A percentile compares a stretch with the other conserved stretches of the same genome.
Evolutionary conservation across 2,888 invertebrate genomes (phyloP).

Genomic region (Esperia sulphurella): DNA sequence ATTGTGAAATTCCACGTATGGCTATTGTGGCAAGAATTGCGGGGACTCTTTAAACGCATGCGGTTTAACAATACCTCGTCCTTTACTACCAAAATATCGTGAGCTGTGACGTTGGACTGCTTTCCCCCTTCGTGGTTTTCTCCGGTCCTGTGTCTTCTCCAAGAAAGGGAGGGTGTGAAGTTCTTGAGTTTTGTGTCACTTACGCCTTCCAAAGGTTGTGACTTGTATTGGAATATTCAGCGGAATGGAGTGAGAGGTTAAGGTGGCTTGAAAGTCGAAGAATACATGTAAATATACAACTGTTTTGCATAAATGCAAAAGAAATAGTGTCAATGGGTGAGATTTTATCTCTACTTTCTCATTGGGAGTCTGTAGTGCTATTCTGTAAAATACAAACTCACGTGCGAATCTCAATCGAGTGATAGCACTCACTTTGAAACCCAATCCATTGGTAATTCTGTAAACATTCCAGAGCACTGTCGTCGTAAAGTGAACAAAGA

Average conservation of each 20-base stretch:
- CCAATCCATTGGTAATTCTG: too few species aligned
- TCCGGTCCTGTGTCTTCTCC: background rate
- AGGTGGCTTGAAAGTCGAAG: background rate
- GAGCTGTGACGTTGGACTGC: background rate
- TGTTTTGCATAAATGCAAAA: background rate
- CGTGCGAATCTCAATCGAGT: too few species aligned
- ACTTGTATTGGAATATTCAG: background rate
- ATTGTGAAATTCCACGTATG: slow-evolving; percentile 39
- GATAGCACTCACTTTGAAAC: too few species aligned
- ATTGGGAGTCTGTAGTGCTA: too few species aligned
- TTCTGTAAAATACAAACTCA: too few species aligned
- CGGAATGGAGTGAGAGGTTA: background rate
- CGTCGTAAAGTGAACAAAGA: too few species aligned
- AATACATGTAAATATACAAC: background rate
- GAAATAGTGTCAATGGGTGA: too few species aligned
- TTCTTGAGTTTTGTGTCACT: background rate
- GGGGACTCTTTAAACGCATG: background rate
- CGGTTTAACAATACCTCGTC: slow-evolving; percentile 7
- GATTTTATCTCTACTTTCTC: too few species aligned
- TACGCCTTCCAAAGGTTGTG: background rate
- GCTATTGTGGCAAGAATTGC: slow-evolving; percentile 30
- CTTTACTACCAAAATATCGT: background rate
- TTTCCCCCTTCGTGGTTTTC: background rate
- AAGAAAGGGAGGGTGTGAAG: background rate
- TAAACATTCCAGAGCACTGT: too few species aligned